phyloP scores from a whole-genome alignment of 2,888 invertebrate species.

The Xestia ashworthii region DNA sequence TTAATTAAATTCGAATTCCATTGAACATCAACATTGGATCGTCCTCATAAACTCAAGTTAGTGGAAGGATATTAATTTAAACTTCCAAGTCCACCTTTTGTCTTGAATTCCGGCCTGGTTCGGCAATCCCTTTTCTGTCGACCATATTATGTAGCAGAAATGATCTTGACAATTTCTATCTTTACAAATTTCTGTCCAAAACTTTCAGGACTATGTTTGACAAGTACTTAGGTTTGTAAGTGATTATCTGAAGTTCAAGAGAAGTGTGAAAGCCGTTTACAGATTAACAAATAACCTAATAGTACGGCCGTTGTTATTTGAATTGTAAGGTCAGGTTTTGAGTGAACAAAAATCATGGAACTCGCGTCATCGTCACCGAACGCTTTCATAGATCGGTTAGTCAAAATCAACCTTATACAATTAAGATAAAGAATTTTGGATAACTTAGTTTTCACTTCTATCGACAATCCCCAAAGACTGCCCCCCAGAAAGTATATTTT shows the following conservation, averaged over 20 bases:
- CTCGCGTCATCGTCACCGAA: no score
- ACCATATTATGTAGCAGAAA: slow-evolving; percentile 31
- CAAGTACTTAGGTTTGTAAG: slow-evolving; percentile 12
- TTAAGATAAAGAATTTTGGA: no score
- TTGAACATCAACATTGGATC: background rate
- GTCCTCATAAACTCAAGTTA: slow-evolving; percentile 9
- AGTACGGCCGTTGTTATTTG: no score
- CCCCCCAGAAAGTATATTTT: no score
- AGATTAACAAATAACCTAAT: no score
- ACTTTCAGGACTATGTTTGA: slow-evolving; percentile 36
- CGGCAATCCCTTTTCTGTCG: slow-evolving; percentile 31
- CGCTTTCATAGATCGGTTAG: no score
- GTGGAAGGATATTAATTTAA: slow-evolving; percentile 45
- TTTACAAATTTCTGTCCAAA: slow-evolving; percentile 14
- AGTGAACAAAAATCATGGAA: no score
- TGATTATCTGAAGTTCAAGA: slow-evolving; percentile 15
- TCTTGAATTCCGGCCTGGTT: slow-evolving; percentile 21
- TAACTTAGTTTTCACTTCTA: no score
- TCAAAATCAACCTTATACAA: no score
- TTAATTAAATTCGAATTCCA: slow-evolving; percentile 34
- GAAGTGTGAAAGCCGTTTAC: no score
- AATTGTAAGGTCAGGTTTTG: no score
- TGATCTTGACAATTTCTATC: slow-evolving; percentile 21
- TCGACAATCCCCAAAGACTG: no score
- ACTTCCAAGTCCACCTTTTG: slow-evolving; percentile 44